phyloP scores from a whole-genome alignment of 2,888 invertebrate species.

The Heliconius sara region DNA sequence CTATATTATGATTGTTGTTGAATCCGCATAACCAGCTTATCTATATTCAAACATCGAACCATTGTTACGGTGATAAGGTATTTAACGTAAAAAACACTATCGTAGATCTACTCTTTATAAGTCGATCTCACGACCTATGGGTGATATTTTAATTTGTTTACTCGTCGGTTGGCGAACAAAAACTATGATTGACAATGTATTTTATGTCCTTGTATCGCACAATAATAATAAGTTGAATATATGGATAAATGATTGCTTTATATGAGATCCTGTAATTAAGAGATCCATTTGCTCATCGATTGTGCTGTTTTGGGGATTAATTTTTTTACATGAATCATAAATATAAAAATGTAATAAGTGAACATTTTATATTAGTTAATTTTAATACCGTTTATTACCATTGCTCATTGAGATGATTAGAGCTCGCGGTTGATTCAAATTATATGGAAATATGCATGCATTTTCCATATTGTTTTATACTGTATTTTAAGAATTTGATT shows the following conservation, averaged over 20 bases:
- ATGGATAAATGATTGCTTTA: background rate
- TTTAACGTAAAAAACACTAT: conserved; percentile 19
- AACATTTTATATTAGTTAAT: too few species aligned
- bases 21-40: conserved; percentile 22
- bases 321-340: too few species aligned
- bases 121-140: background rate
- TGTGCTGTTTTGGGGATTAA: too few species aligned
- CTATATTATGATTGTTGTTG: background rate
- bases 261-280: too few species aligned
- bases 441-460: too few species aligned
- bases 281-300: too few species aligned
- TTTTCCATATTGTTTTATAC: too few species aligned
- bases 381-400: too few species aligned
- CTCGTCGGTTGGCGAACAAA: conserved; percentile 4
- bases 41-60: conserved; percentile 18
- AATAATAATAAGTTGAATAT: background rate
- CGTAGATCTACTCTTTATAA: conserved; percentile 18
- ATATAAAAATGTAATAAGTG: too few species aligned
- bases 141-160: conserved; percentile 11
- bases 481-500: too few species aligned
- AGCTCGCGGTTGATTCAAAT: too few species aligned
- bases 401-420: too few species aligned
- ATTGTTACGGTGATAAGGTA: conserved; percentile 5
- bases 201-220: background rate
- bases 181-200: background rate